Conservation (phyloP, 2,888 invertebrate genomes). For the Melikaiella ostensackeni region DNA sequence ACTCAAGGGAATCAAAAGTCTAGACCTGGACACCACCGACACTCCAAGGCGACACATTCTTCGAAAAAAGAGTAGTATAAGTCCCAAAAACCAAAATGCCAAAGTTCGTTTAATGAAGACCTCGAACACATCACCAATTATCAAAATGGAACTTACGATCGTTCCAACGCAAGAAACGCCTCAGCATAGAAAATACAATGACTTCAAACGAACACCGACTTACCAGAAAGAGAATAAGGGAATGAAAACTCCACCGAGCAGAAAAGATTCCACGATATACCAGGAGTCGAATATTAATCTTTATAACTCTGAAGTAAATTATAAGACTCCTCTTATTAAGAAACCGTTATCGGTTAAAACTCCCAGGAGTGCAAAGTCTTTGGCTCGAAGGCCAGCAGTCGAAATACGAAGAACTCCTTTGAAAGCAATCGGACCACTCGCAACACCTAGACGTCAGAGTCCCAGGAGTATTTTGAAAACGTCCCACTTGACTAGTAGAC, state of each 20-base stretch:
- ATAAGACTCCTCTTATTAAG: constrained; percentile 80
- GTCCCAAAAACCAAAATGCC: constrained; percentile 52
- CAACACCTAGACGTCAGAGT: constrained; percentile 70
- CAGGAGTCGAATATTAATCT: constrained; percentile 58
- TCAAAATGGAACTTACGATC: constrained; percentile 59
- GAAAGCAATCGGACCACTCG: constrained; percentile 73
- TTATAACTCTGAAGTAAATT: constrained; percentile 63
- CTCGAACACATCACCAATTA: constrained; percentile 53
- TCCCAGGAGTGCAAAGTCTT: constrained; percentile 79
- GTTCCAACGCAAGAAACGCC: not conserved
- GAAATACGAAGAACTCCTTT: constrained; percentile 82
- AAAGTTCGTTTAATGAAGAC: constrained; percentile 52
- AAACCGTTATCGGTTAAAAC: constrained; percentile 80
- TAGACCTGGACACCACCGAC: constrained; percentile 34
- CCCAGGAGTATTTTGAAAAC: constrained; percentile 68
- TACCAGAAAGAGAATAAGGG: constrained; percentile 49
- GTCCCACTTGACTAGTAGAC: constrained; percentile 61
- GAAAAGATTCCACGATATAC: constrained; percentile 44
- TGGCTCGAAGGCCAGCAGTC: constrained; percentile 74
- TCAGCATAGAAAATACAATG: constrained; percentile 34
- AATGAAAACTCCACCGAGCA: constrained; percentile 39
- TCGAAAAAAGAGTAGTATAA: constrained; percentile 48
- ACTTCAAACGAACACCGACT: constrained; percentile 28
- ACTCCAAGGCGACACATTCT: constrained; percentile 33
- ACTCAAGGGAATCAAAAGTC: constrained; percentile 44